These are phyloP conservation scores for Grammomys dolichurus DNA, from an alignment of 2,113 vertebrate species.

Conservation along the genomic window DNA sequence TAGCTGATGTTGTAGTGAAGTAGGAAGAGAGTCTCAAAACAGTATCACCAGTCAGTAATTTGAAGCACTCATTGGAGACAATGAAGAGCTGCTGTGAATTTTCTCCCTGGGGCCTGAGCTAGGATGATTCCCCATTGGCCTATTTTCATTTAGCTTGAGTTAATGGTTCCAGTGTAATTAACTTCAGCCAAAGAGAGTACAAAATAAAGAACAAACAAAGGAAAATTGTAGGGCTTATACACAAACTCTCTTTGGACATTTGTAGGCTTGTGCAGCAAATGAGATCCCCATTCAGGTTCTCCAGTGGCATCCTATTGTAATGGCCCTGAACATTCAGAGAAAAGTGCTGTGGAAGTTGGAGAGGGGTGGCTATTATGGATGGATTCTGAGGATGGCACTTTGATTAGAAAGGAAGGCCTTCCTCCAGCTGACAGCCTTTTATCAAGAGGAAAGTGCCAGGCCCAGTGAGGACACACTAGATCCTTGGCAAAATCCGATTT, in stretches of 20 bases:
- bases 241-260: slow-evolving; percentile 76
- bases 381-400: slow-evolving; percentile 60
- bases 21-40: slow-evolving; percentile 52
- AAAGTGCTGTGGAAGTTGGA: slow-evolving; percentile 46
- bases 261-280: slow-evolving; percentile 73
- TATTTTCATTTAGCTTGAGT: slow-evolving; percentile 71
- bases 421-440: slow-evolving; percentile 26
- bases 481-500: slow-evolving; percentile 1
- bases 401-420: slow-evolving; percentile 62
- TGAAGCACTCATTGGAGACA: slow-evolving; percentile 41
- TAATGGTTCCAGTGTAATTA: slow-evolving; percentile 76
- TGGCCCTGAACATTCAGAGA: slow-evolving; percentile 45
- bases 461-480: slow-evolving; percentile 10
- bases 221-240: slow-evolving; percentile 74
- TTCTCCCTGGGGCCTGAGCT: slow-evolving; percentile 56
- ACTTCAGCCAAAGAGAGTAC: slow-evolving; percentile 50
- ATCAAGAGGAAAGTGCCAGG: slow-evolving; percentile 34
- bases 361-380: background rate
- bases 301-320: slow-evolving; percentile 47
- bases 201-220: slow-evolving; percentile 73
- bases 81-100: slow-evolving; percentile 8
- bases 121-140: slow-evolving; percentile 60
- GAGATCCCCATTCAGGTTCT: slow-evolving; percentile 70
- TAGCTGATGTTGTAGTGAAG: slow-evolving; percentile 18
- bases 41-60: slow-evolving; percentile 62